phyloP scores from a whole-genome alignment of 2,113 vertebrate species.

The Pionites leucogaster region DNA sequence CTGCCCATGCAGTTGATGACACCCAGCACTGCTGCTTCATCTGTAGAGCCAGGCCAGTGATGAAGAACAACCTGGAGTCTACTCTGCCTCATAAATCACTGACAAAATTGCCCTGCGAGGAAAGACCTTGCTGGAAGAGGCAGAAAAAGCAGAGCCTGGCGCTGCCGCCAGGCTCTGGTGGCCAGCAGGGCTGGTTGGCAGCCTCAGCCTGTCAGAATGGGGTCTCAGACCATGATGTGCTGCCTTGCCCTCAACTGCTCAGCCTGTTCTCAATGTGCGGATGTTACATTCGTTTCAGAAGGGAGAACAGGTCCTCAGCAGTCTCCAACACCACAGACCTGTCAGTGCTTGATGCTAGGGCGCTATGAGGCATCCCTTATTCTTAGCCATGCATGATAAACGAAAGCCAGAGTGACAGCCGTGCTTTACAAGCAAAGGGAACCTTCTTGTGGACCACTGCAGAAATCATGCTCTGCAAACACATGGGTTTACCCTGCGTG shows the following conservation, averaged over 20 bases:
- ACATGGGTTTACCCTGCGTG: accelerated
- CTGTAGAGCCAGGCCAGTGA: neutral
- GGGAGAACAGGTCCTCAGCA: neutral
- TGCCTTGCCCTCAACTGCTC: neutral
- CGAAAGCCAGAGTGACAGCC: neutral
- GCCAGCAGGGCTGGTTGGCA: neutral
- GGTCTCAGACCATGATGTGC: accelerated
- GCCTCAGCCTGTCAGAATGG: neutral
- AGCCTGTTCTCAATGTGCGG: neutral
- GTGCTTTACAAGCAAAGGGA: neutral
- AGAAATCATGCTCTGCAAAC: neutral
- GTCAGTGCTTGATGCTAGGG: neutral
- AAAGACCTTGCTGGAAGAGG: neutral
- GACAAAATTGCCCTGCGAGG: neutral
- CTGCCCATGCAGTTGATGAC: accelerated
- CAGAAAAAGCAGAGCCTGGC: neutral
- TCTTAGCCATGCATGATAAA: neutral
- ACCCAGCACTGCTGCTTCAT: neutral
- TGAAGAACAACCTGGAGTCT: neutral
- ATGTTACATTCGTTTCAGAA: neutral
- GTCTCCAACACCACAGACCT: neutral
- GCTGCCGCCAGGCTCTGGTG: accelerated
- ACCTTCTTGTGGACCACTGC: neutral
- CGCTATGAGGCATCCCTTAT: neutral
- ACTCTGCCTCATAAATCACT: neutral